A percentile compares a stretch with the other conserved stretches of the same genome.
Evolutionary conservation across 2,888 invertebrate genomes (phyloP).

Genomic region (Cerastis rubricosa): DNA sequence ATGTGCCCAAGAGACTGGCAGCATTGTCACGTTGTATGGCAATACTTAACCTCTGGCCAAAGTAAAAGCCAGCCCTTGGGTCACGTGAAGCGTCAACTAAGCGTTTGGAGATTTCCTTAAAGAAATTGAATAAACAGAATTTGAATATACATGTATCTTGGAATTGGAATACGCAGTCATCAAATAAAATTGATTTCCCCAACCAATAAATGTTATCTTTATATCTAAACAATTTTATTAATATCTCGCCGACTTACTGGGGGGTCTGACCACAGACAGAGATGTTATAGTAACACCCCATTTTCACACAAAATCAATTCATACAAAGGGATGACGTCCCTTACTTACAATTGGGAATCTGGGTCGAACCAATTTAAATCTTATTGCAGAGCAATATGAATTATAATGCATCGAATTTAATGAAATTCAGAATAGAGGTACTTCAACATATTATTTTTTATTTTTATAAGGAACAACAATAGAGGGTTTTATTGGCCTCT

Average conservation of each 20-base stretch:
- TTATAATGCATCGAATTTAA: slow-evolving; percentile 41
- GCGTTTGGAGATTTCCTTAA: too few species aligned
- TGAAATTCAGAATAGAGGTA: slow-evolving; percentile 66
- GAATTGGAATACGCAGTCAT: not conserved
- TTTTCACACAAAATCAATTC: slow-evolving; percentile 74
- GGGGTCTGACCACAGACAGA: slow-evolving; percentile 77
- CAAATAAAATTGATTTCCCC: not conserved
- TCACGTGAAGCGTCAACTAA: too few species aligned
- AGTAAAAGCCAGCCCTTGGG: too few species aligned
- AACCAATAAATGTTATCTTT: slow-evolving; percentile 8
- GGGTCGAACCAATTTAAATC: slow-evolving; percentile 57
- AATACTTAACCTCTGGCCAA: too few species aligned
- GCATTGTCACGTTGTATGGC: too few species aligned
- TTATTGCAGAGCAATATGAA: slow-evolving; percentile 58
- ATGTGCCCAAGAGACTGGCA: too few species aligned
- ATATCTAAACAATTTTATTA: slow-evolving; percentile 30
- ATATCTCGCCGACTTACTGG: slow-evolving; percentile 67
- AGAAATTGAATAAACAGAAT: not conserved
- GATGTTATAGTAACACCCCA: slow-evolving; percentile 75
- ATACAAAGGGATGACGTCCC: slow-evolving; percentile 71
- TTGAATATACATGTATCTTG: not conserved
- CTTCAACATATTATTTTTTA: slow-evolving; percentile 78
- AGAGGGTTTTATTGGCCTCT: slow-evolving; percentile 86
- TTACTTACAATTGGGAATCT: slow-evolving; percentile 29
- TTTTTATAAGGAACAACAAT: slow-evolving; percentile 83